Evolutionary conservation across 2,888 invertebrate species (phyloP).

Genomic region (Temnothorax ravouxi): DNA sequence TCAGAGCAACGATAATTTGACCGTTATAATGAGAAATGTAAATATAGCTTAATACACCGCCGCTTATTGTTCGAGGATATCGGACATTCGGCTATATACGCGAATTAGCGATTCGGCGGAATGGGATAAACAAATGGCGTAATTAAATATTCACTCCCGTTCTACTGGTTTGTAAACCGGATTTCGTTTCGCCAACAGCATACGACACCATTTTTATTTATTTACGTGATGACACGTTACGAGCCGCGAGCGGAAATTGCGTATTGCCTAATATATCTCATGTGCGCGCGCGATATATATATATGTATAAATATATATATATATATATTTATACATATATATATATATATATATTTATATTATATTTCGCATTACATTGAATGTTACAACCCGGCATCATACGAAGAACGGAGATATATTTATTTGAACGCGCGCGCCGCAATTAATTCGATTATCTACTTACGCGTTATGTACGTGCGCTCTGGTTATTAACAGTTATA

Average conservation of each 20-base stretch:
- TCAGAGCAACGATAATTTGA: slow-evolving; percentile 47
- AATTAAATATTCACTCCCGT: slow-evolving; percentile 56
- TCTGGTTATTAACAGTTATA: slow-evolving; percentile 47
- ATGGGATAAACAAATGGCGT: slow-evolving; percentile 56
- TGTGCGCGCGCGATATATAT: neutral
- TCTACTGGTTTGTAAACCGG: slow-evolving; percentile 48
- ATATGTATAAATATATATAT: neutral
- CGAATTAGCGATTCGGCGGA: slow-evolving; percentile 53
- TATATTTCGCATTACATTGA: slow-evolving; percentile 51
- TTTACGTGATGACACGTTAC: slow-evolving; percentile 56
- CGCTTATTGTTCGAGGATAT: slow-evolving; percentile 53
- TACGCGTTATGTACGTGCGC: slow-evolving; percentile 52
- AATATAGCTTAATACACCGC: slow-evolving; percentile 45
- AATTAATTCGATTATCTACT: slow-evolving; percentile 58
- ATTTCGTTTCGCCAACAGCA: slow-evolving; percentile 47
- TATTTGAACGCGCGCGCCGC: slow-evolving; percentile 55
- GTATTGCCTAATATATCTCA: slow-evolving; percentile 53
- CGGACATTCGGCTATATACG: slow-evolving; percentile 43
- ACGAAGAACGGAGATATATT: slow-evolving; percentile 39
- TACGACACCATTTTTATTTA: slow-evolving; percentile 56
- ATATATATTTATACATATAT: slow-evolving; percentile 35
- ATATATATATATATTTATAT: slow-evolving; percentile 35
- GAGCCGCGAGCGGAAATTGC: slow-evolving; percentile 47
- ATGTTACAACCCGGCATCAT: slow-evolving; percentile 47
- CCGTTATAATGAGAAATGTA: slow-evolving; percentile 53